Evolutionary conservation across 2,113 vertebrate genomes (phyloP).

Genomic region (Clinocottus analis): DNA sequence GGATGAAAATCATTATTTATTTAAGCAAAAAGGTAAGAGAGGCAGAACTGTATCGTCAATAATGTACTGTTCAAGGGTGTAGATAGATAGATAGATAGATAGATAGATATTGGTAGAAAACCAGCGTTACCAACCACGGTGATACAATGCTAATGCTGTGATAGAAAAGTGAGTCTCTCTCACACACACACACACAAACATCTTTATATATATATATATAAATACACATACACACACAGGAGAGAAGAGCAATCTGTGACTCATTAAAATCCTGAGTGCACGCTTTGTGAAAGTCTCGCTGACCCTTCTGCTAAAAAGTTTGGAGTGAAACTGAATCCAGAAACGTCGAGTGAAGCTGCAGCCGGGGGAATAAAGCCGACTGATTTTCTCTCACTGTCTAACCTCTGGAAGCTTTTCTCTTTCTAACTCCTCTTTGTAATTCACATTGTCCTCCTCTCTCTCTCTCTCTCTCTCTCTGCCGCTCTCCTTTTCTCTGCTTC

Average conservation of each 20-base stretch:
- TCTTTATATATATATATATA: not conserved
- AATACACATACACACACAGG: not conserved
- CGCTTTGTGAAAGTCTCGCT: conserved; percentile 56
- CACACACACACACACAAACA: conserved; percentile 18
- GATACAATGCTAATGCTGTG: conserved; percentile 31
- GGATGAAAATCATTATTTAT: too few species aligned
- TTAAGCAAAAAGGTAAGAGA: too few species aligned
- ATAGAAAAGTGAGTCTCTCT: conserved; percentile 25
- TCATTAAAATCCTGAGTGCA: conserved; percentile 64
- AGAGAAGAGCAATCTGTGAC: conserved; percentile 33
- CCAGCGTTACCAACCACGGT: conserved; percentile 12
- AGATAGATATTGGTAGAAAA: too few species aligned
- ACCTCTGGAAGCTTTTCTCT: conserved; percentile 55
- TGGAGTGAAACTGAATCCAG: conserved; percentile 66
- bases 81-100: too few species aligned
- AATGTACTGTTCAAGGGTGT: too few species aligned
- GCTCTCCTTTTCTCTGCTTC: conserved; percentile 14
- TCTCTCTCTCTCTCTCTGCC: conserved; percentile 8
- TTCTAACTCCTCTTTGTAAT: conserved; percentile 55
- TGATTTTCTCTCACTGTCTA: conserved; percentile 51
- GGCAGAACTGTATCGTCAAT: too few species aligned
- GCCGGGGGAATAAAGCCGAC: conserved; percentile 61
- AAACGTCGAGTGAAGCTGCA: conserved; percentile 57
- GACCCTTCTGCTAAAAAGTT: conserved; percentile 60
- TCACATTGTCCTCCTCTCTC: conserved; percentile 30